Evolutionary conservation across 2,797 vertebrate genomes (phyloP).

Genomic region (Lacerta agilis): DNA sequence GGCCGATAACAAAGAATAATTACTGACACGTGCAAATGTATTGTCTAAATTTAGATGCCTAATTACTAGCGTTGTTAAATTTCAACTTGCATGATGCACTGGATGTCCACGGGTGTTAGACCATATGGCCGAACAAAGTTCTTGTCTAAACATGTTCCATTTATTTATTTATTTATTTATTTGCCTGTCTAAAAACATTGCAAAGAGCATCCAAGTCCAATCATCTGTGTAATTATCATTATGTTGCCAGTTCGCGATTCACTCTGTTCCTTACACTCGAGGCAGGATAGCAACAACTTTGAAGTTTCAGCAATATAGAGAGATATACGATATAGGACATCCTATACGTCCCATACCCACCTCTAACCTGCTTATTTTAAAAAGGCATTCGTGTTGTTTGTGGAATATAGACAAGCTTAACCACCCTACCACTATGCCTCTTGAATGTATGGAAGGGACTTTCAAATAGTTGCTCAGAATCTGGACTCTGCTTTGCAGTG

Average conservation of each 20-base stretch:
- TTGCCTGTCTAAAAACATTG: slow-evolving; percentile 1
- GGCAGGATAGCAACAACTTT: neutral
- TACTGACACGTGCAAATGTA: neutral
- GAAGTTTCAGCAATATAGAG: neutral
- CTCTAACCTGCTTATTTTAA: neutral
- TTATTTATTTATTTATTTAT: too few species aligned
- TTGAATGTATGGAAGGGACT: neutral
- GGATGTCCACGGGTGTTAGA: neutral
- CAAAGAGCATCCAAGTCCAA: slow-evolving; percentile 13
- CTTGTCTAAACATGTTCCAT: slow-evolving; percentile 10
- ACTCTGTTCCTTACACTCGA: neutral
- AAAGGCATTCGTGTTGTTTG: neutral
- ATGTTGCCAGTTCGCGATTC: neutral
- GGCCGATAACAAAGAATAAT: slow-evolving; percentile 42
- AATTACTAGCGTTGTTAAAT: slow-evolving; percentile 27
- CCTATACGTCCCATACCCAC: neutral
- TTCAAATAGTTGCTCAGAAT: slow-evolving; percentile 5
- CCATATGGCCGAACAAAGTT: slow-evolving; percentile 35
- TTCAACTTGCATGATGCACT: slow-evolving; percentile 10
- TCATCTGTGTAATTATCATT: neutral
- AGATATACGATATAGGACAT: too few species aligned
- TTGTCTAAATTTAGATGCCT: slow-evolving; percentile 26
- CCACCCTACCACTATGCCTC: too few species aligned
- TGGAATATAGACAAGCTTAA: neutral
- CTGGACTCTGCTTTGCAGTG: neutral